Conservation (phyloP, 2,888 invertebrate species). For the Flabesymbios commensalis region DNA sequence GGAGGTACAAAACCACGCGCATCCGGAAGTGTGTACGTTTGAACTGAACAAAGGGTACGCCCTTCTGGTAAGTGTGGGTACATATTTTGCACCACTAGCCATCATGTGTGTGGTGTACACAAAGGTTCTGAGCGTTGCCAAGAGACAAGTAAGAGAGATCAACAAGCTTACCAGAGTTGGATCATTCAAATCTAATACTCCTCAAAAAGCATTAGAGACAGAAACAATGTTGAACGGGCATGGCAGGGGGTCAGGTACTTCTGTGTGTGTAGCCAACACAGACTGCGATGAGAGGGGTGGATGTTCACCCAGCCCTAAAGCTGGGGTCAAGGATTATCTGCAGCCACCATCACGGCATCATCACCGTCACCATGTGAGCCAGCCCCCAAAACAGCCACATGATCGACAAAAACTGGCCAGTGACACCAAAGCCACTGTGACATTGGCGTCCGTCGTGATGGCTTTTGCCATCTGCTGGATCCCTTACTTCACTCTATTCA, state of each 20-base stretch:
- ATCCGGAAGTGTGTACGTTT: conserved; percentile 26
- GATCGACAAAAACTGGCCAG: conserved; percentile 19
- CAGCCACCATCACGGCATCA: no score
- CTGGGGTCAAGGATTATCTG: no score
- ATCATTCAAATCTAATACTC: no score
- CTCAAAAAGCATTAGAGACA: no score
- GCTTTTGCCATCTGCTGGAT: conserved; percentile 39
- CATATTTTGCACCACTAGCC: conserved; percentile 34
- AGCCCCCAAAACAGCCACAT: no score
- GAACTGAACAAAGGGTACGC: conserved; percentile 32
- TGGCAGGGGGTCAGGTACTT: no score
- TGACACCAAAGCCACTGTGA: conserved; percentile 36
- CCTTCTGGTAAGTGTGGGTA: conserved; percentile 30
- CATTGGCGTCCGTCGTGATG: conserved; percentile 34
- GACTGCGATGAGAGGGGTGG: no score
- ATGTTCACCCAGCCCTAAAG: no score
- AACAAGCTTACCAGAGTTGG: conserved; percentile 26
- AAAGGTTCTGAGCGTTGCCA: conserved; percentile 27
- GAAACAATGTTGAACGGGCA: no score
- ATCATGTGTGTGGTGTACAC: conserved; percentile 35
- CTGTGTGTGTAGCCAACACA: no score
- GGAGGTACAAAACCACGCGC: conserved; percentile 22
- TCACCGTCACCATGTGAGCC: no score
- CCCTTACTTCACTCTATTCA: conserved; percentile 36
- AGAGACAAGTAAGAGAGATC: conserved; percentile 33